phyloP scores from a whole-genome alignment of 2,113 vertebrate genomes.

The Campylomormyrus numenius region DNA sequence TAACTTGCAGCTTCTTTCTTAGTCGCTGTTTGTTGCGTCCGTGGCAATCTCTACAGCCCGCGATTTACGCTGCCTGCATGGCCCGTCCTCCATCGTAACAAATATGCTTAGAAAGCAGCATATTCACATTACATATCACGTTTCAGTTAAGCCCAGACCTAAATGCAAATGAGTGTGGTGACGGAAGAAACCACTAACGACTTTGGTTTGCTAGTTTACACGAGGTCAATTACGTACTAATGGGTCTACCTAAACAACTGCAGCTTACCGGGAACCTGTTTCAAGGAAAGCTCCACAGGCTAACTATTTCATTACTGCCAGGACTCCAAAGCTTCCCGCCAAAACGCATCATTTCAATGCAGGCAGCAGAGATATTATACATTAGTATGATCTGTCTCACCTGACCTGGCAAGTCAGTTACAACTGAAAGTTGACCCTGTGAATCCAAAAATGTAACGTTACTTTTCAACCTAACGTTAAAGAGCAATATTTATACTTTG shows the following conservation, averaged over 20 bases:
- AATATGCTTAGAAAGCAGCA: constrained; percentile 15
- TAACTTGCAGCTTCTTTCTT: constrained; percentile 14
- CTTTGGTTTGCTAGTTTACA: constrained; percentile 35
- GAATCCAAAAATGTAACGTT: neutral
- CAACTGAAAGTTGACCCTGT: neutral
- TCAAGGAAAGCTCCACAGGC: neutral
- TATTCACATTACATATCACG: neutral
- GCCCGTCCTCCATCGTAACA: neutral
- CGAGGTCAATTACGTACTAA: constrained; percentile 30
- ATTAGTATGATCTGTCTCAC: neutral
- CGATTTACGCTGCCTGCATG: neutral
- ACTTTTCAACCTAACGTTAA: neutral
- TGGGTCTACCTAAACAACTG: constrained; percentile 26
- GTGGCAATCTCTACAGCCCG: neutral
- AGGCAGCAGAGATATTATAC: neutral
- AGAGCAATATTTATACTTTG: neutral
- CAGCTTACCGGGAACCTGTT: constrained; percentile 3
- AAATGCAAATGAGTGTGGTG: constrained; percentile 17
- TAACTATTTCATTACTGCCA: neutral
- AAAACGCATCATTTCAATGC: neutral
- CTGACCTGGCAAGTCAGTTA: neutral
- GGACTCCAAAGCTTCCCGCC: neutral
- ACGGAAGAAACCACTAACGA: constrained; percentile 39
- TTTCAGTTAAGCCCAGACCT: neutral
- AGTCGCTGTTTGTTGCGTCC: constrained; percentile 25